Evolutionary conservation across 2,797 vertebrate species (phyloP), one percentile per base, ranked within the genome.

Genomic region (Pipistrellus pipistrellus): DNA sequence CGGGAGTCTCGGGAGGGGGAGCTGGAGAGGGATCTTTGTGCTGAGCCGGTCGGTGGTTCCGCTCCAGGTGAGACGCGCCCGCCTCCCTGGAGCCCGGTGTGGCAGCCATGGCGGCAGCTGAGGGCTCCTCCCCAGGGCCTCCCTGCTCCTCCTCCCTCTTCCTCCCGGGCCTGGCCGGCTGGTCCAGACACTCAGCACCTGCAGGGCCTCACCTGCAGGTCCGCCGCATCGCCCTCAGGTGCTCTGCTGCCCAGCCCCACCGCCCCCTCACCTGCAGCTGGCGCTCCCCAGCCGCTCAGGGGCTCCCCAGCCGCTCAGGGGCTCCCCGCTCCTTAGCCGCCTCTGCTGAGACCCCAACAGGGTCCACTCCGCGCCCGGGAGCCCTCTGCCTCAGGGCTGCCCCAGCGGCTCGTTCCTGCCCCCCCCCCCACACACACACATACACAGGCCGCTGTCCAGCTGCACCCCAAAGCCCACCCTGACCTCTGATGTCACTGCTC

Each of bases 1-100:
- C n/a, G 10, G 0, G 30, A 15, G 2, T 30, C 2, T 3, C 21
- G 23, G n/a, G n/a, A 66, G 80, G 51, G 27, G 62, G 14, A n/a
- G 41, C n/a, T 9, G n/a, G 62, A 38, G 35, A 18, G 35, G 53
- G 35, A 14, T 4, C 12, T n/a, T 53, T 13, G 1, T 2, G 18
- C 72, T 0, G 21, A 48, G 46, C 18, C 1, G 5, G 13, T 68
- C 66, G 66, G 17, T 13, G 32, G 30, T 9, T 32, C 53, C 5
- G 38, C 57, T 11, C 0, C 9, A 2, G 1, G 8, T 3, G 80
- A 78, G 75, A 44, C 35, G 21, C n/a, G 53, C 59, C 35, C 0
- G 6, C 51, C 30, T 32, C 27, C 87, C 72, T 0, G 0, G 57
- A 32, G n/a, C 4, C 12, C 6, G 0, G 0, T 0, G 44, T 1